A percentile compares a stretch with the other conserved stretches of the same genome.
Evolutionary conservation across 2,113 vertebrate species (phyloP).

Genomic region (Oryzias curvinotus): DNA sequence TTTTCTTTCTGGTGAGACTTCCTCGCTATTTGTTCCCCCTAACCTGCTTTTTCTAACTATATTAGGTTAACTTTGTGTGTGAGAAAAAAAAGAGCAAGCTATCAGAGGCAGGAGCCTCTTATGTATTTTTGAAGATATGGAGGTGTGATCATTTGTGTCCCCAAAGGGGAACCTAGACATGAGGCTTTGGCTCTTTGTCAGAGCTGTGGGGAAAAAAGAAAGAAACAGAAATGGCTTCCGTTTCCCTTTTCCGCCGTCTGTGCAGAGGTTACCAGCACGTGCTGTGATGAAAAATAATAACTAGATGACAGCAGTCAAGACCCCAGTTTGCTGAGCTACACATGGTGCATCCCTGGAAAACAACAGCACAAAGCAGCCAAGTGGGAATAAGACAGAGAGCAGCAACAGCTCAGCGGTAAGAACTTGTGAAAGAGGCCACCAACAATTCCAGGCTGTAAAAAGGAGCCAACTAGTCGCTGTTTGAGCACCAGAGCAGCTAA

Average conservation of each 20-base stretch:
- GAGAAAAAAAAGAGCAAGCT: constrained; percentile 6
- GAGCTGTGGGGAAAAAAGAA: constrained; percentile 36
- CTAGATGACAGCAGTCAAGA: constrained; percentile 38
- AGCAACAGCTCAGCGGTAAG: constrained; percentile 3
- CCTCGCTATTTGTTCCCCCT: constrained; percentile 18
- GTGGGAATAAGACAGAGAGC: constrained; percentile 3
- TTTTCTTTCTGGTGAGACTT: constrained; percentile 31
- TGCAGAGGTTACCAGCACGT: constrained; percentile 29
- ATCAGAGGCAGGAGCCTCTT: not conserved
- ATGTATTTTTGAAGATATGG: constrained; percentile 33
- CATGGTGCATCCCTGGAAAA: constrained; percentile 15
- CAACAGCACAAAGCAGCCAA: constrained; percentile 3
- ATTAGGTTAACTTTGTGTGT: constrained; percentile 36
- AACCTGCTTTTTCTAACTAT: constrained; percentile 21
- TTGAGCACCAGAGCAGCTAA: not conserved
- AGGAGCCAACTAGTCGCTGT: not conserved
- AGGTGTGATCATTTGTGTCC: constrained; percentile 33
- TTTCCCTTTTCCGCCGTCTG: constrained; percentile 34
- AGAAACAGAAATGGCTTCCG: constrained; percentile 50
- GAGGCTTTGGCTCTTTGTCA: constrained; percentile 35
- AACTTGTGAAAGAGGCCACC: not conserved
- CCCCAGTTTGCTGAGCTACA: constrained; percentile 8
- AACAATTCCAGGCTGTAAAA: not conserved
- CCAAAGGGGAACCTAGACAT: constrained; percentile 32
- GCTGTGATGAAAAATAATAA: constrained; percentile 52